These are phyloP conservation scores for Dasysyrphus albostriatus DNA, from an alignment of 2,888 invertebrate genomes.

Conservation along the genomic window DNA sequence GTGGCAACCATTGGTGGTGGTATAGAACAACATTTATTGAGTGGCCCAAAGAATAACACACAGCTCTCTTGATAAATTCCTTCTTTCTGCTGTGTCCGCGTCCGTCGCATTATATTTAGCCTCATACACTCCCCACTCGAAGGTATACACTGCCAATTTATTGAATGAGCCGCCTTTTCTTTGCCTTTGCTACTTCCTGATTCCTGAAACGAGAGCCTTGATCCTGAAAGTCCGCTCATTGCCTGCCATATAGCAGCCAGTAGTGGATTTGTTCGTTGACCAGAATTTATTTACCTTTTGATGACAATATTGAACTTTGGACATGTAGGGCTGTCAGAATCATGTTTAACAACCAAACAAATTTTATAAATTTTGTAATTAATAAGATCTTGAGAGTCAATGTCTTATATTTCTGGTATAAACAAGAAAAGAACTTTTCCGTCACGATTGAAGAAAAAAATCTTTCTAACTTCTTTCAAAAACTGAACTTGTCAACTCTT, in stretches of 20 bases:
- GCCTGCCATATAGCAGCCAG: background rate
- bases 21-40: slow-evolving; percentile 49
- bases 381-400: no score
- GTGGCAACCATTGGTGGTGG: slow-evolving; percentile 24
- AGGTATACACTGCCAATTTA: slow-evolving; percentile 61
- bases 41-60: slow-evolving; percentile 49
- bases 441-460: no score
- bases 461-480: no score
- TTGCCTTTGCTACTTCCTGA: slow-evolving; percentile 36
- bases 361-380: no score
- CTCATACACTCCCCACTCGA: background rate
- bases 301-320: no score
- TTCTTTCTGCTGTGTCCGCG: background rate
- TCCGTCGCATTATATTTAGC: slow-evolving; percentile 3
- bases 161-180: slow-evolving; percentile 59
- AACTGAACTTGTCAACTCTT: no score
- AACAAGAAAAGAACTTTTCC: no score
- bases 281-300: background rate
- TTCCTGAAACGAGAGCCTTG: slow-evolving; percentile 37
- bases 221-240: slow-evolving; percentile 36
- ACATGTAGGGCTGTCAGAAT: no score
- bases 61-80: background rate
- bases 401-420: no score
- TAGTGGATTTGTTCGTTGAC: no score
- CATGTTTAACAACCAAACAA: no score